phyloP scores from a whole-genome alignment of 2,888 invertebrate species.

The Pachliopta kotzebuea region DNA sequence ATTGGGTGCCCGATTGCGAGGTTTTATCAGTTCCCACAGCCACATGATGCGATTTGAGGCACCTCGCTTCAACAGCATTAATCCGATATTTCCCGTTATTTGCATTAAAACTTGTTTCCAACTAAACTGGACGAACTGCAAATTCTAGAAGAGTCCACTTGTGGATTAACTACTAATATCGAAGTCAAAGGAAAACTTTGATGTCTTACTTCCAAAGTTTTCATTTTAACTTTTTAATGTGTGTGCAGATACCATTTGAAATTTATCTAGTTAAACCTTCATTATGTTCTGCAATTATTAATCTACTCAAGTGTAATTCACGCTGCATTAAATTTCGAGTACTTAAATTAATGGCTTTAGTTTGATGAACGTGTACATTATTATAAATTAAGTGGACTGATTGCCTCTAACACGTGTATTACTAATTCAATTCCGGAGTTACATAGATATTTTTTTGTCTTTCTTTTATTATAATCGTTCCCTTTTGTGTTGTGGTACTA shows the following conservation, averaged over 20 bases:
- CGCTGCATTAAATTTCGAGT: too few relatives aligned
- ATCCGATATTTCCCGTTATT: conserved; percentile 32
- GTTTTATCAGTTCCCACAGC: conserved; percentile 19
- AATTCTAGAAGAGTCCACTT: background rate
- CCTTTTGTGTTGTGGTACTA: too few relatives aligned
- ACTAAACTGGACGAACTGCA: background rate
- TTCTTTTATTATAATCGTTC: too few relatives aligned
- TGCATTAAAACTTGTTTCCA: background rate
- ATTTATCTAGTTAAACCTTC: background rate
- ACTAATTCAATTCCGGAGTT: too few relatives aligned
- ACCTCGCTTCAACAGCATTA: conserved; percentile 17
- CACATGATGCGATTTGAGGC: conserved; percentile 18
- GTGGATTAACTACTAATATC: background rate
- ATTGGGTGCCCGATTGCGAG: conserved; percentile 10
- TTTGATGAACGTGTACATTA: too few relatives aligned
- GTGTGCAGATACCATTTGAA: background rate
- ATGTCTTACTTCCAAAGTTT: conserved; percentile 2
- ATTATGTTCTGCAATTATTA: too few relatives aligned
- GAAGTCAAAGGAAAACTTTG: conserved; percentile 17
- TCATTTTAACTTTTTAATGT: conserved; percentile 3
- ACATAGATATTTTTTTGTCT: too few relatives aligned
- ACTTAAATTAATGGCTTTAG: too few relatives aligned
- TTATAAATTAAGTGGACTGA: too few relatives aligned
- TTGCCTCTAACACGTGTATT: too few relatives aligned
- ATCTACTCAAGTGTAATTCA: too few relatives aligned